Evolutionary conservation across 2,888 invertebrate species (phyloP).

Genomic region (Unio pictorum): DNA sequence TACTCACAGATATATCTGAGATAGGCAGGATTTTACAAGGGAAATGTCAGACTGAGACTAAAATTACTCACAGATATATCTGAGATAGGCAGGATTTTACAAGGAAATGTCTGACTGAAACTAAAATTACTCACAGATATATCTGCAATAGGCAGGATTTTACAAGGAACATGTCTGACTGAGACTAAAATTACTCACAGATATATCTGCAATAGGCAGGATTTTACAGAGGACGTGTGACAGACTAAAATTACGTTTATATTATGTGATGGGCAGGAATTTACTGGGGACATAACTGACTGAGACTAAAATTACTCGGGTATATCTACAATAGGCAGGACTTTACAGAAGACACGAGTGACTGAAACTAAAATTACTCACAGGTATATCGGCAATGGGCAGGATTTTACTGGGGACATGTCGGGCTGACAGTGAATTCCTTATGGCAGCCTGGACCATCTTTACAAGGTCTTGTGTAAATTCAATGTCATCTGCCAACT

Average conservation of each 20-base stretch:
- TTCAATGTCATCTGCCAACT: slow-evolving; percentile 68
- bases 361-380: slow-evolving; percentile 63
- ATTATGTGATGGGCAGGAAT: slow-evolving; percentile 71
- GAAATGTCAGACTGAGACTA: slow-evolving; percentile 73
- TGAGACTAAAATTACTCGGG: slow-evolving; percentile 71
- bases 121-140: slow-evolving; percentile 72
- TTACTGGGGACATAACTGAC: slow-evolving; percentile 75
- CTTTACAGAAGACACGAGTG: slow-evolving; percentile 75
- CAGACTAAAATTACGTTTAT: slow-evolving; percentile 71
- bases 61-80: slow-evolving; percentile 73
- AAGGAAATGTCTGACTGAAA: slow-evolving; percentile 76
- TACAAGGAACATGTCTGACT: slow-evolving; percentile 75
- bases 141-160: slow-evolving; percentile 72
- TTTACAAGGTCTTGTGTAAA: slow-evolving; percentile 70
- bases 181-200: slow-evolving; percentile 71
- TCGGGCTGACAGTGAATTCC: slow-evolving; percentile 73
- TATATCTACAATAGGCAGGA: slow-evolving; percentile 73
- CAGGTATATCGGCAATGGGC: slow-evolving; percentile 73
- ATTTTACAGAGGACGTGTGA: slow-evolving; percentile 75
- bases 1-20: slow-evolving; percentile 73
- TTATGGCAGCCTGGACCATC: slow-evolving; percentile 71
- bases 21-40: slow-evolving; percentile 73
- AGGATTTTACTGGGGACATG: slow-evolving; percentile 75
- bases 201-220: slow-evolving; percentile 72
- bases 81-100: slow-evolving; percentile 71